Evolutionary conservation across 2,797 vertebrate species (phyloP).

Genomic region (Ambastaia sidthimunki): DNA sequence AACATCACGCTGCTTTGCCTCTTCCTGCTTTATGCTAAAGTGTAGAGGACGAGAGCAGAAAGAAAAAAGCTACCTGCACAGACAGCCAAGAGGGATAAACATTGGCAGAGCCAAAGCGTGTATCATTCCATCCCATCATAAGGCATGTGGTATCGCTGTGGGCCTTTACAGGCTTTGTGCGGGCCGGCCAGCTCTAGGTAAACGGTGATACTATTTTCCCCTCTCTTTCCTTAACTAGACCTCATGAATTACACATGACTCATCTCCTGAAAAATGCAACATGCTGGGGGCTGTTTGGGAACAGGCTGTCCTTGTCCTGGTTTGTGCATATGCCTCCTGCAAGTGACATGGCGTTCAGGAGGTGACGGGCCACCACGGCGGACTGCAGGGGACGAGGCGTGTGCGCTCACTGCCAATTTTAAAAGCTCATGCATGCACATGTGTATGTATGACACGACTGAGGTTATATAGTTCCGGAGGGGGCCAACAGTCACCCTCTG

Average conservation of each 20-base stretch:
- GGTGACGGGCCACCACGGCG: conserved; percentile 37
- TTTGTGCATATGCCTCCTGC: conserved; percentile 55
- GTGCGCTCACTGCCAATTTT: conserved; percentile 25
- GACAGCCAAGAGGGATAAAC: conserved; percentile 46
- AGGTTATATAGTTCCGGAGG: background rate
- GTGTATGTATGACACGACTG: conserved; percentile 11
- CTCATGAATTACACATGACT: conserved; percentile 64
- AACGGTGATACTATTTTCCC: conserved; percentile 55
- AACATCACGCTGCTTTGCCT: conserved; percentile 40
- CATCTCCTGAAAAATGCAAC: conserved; percentile 62
- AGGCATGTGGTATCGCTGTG: conserved; percentile 47
- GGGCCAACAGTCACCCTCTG: background rate
- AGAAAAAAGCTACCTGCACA: conserved; percentile 5
- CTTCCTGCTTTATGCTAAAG: conserved; percentile 6
- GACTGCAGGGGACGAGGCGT: conserved; percentile 19
- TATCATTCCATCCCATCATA: conserved; percentile 53
- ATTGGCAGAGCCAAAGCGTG: conserved; percentile 44
- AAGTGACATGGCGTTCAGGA: conserved; percentile 56
- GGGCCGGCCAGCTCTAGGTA: conserved; percentile 53
- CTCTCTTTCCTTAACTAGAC: conserved; percentile 51
- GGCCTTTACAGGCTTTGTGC: conserved; percentile 41
- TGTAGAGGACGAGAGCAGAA: conserved; percentile 5
- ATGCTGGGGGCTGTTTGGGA: conserved; percentile 58
- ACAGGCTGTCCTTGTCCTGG: conserved; percentile 62
- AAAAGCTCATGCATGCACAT: conserved; percentile 27